A percentile compares a stretch with the other conserved stretches of the same genome.
Conservation (phyloP, 2,888 invertebrate species). For the Rhodophaea formosa region DNA sequence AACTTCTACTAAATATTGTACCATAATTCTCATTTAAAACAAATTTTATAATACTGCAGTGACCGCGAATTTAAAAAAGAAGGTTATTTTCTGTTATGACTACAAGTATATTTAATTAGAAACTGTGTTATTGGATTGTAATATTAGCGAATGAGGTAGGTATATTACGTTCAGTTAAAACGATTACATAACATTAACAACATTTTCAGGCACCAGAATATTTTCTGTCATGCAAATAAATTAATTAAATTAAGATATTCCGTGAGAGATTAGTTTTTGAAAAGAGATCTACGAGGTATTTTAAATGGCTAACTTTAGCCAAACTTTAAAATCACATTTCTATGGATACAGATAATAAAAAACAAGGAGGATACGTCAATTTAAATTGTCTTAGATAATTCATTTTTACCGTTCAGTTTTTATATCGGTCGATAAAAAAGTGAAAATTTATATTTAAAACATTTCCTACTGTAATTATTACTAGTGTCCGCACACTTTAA, state of each 20-base stretch:
- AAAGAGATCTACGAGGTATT: background rate
- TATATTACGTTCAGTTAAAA: constrained; percentile 9
- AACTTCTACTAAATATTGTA: constrained; percentile 53
- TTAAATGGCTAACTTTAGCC: background rate
- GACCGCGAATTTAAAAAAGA: too few relatives aligned
- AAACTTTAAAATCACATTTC: background rate
- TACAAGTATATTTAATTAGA: constrained; percentile 10
- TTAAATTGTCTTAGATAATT: background rate
- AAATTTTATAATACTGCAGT: constrained; percentile 52
- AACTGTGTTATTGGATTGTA: background rate
- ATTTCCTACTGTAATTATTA: background rate
- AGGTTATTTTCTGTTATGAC: too few relatives aligned
- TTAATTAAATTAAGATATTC: background rate
- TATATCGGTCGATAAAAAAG: background rate
- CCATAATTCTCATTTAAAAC: constrained; percentile 35
- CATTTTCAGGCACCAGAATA: background rate
- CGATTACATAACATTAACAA: background rate
- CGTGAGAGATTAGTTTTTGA: background rate
- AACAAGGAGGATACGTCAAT: background rate
- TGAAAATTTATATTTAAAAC: background rate
- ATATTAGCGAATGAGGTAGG: constrained; percentile 14
- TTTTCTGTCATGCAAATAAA: background rate
- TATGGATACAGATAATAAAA: background rate
- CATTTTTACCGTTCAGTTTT: background rate
- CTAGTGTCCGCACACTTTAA: background rate